Base-by-base conservation (phyloP, 2,113 vertebrate genomes). In the Stegastes partitus region DNA sequence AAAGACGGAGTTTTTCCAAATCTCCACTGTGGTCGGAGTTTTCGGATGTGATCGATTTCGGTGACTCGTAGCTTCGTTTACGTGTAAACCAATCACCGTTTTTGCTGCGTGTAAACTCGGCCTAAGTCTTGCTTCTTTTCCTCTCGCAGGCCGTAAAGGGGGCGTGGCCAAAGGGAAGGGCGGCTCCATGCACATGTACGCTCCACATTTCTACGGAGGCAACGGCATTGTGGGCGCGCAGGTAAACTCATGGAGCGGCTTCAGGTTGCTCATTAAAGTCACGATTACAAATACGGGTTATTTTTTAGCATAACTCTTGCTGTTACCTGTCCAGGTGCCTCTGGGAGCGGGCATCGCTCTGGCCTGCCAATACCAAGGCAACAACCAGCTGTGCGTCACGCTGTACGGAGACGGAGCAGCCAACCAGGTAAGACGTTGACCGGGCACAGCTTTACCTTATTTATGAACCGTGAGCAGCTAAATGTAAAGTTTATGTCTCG, bases 111-210 rank as follows among this genome's bases (percentile, higher is more conserved):
- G n/a, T n/a, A n/a, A n/a, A n/a, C n/a, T n/a, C n/a, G n/a, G n/a
- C n/a, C 10, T 0, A 0, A 5, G 5, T 0, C 10, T 4, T 4
- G 0, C 2, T 8, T 14, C 14, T 21, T 2, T 1, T 12, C 12
- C 4, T 12, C 39, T 54, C 84, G 69, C 88, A 99, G 97, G 97
- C 79, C 95, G 98, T 58, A 96, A 91, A 94, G 96, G 98, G 15
- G 97, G 98, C 3, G 96, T 98, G 93, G 96, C 92, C 74, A 98
- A 97, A 93, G 98, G 98, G 39, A 99, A 97, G 87, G 97, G 97
- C 21, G 98, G 98, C 2, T 99, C 97, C 0, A 99, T 99, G 98
- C 97, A 99, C 58, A 98, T 99, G 97, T 99, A 99, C 50, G 94
- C 96, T 0, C 96, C 96, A 77, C 94, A 97, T 82, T 99, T 99